Base-by-base conservation (phyloP, 1,140 invertebrate genomes). In the Atopsyche davidsoni region DNA sequence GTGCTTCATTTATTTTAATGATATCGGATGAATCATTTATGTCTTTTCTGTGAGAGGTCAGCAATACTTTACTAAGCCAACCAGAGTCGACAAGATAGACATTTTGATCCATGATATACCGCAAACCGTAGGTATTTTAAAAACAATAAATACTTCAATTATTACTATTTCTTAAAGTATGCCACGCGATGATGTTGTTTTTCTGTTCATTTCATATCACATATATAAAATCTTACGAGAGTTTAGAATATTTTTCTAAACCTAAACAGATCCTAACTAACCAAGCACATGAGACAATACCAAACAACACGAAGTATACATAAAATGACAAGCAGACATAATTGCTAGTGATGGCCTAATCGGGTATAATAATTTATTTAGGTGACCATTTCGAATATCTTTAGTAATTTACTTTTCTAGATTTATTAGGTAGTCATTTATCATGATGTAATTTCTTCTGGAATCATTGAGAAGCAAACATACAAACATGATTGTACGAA, bases 1-100 rank as follows among this genome's bases (percentile, higher is more conserved):
- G n/a, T 31, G 14, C 18, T 44, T 31, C n/a, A n/a, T 10, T 32
- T 17, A 21, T 21, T 32, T 6, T 44, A 19, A 10, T 28, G 42
- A 6, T 44, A 21, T 16, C 31, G 11, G 4, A 18, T 10, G 22
- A 43, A 13, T 14, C 31, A 24, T 13, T 24, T 13, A 21, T 18
- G n/a, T 43, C 40, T 23, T 50, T 50, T 23, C 32, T 14, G 16
- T 3, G 18, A 7, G 40, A 14, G 2, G 48, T 28, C 18, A 50
- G 19, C 18, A 50, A 36, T 13, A 50, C 13, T 36, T 50, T 50
- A n/a, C 43, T 50, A 32, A 50, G 32, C 35, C 38, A 36, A 24
- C 32, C 39, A 24, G 48, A 43, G 21, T 50, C 48, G 7, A 50
- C 17, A 13, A 50, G 18, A 34, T 41, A 50, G 2, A 50, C 41